Conservation (phyloP, 2,797 vertebrate species). For the Sebastes trivittatus region DNA sequence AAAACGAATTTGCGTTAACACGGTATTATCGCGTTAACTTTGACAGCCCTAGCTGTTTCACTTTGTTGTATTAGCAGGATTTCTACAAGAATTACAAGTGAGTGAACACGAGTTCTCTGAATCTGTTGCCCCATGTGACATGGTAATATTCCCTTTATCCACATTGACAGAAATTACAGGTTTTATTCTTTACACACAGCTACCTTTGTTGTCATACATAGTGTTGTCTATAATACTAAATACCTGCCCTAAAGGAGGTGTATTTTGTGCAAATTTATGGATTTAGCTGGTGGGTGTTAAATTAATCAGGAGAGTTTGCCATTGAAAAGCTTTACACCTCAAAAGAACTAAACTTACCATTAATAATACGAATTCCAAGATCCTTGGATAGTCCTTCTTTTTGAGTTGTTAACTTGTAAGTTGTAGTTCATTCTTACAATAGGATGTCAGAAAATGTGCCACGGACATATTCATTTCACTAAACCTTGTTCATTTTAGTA, state of each 20-base stretch:
- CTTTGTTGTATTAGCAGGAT: conserved; percentile 15
- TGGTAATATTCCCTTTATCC: neutral
- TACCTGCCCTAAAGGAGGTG: neutral
- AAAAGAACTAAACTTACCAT: neutral
- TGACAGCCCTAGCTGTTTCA: neutral
- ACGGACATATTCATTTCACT: neutral
- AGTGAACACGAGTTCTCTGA: neutral
- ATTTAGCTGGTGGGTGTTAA: neutral
- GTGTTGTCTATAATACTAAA: neutral
- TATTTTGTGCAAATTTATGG: neutral
- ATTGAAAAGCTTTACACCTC: neutral
- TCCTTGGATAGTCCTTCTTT: neutral
- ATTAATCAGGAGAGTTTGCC: neutral
- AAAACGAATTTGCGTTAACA: no score
- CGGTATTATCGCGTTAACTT: no score
- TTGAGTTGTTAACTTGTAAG: neutral
- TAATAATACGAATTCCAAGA: neutral
- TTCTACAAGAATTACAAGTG: neutral
- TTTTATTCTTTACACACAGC: neutral
- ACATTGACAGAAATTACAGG: neutral
- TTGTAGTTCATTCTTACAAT: neutral
- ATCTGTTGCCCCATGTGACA: neutral
- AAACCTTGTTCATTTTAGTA: neutral
- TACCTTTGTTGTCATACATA: neutral
- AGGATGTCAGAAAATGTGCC: no score